These are phyloP conservation scores for Parauchenoglanis punctatus DNA, from an alignment of 2,797 vertebrate species.

Conservation along the genomic window DNA sequence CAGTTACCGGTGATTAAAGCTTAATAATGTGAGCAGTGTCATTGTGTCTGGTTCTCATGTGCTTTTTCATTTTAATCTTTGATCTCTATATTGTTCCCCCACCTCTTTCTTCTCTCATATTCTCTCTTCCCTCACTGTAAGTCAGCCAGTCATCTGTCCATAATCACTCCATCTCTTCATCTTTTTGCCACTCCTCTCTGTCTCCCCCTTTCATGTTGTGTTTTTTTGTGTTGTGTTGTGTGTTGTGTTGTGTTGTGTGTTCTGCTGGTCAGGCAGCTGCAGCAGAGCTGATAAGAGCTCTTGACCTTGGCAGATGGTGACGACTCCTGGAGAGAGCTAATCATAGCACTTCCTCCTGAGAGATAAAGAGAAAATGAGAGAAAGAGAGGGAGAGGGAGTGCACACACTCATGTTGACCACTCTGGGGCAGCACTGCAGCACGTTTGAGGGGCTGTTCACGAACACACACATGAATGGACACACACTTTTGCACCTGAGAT, in stretches of 20 bases:
- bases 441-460: not conserved
- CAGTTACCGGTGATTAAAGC: not conserved
- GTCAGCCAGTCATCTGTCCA: not conserved
- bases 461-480: not conserved
- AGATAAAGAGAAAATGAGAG: not conserved
- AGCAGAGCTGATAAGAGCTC: slow-evolving; percentile 61
- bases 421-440: slow-evolving; percentile 51
- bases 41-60: not conserved
- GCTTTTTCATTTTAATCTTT: not conserved
- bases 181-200: slow-evolving; percentile 18
- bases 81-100: not conserved
- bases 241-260: slow-evolving; percentile 31
- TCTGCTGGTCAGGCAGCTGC: slow-evolving; percentile 58
- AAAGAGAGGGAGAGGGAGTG: slow-evolving; percentile 21
- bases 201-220: slow-evolving; percentile 4
- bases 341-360: slow-evolving; percentile 64
- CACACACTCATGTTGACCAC: slow-evolving; percentile 39
- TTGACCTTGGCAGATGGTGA: slow-evolving; percentile 66
- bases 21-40: slow-evolving; percentile 7
- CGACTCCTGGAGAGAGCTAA: slow-evolving; percentile 65
- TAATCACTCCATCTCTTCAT: slow-evolving; percentile 23
- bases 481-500: slow-evolving; percentile 7
- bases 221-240: slow-evolving; percentile 24
- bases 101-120: not conserved
- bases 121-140: not conserved